These are phyloP conservation scores for Microhierax caerulescens DNA, from an alignment of 2,797 vertebrate genomes.

Conservation along the genomic window DNA sequence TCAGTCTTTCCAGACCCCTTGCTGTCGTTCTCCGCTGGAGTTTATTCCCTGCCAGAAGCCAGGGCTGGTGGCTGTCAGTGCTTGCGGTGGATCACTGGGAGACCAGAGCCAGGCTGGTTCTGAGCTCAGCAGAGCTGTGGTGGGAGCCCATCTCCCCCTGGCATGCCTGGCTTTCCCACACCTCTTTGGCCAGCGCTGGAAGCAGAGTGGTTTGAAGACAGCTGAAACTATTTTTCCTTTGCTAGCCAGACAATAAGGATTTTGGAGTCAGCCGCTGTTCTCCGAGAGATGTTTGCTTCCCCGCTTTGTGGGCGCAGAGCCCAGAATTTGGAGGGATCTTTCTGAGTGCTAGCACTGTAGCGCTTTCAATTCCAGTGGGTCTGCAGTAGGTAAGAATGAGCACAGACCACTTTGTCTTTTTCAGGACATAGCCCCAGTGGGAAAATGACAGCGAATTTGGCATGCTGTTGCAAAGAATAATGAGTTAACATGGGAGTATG, in stretches of 20 bases:
- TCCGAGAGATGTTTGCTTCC: neutral
- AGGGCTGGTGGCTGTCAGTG: neutral
- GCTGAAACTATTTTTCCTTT: neutral
- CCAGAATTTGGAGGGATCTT: neutral
- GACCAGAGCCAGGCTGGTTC: neutral
- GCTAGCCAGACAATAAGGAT: neutral
- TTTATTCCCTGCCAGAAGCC: neutral
- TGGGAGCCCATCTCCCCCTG: neutral
- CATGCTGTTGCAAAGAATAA: slow-evolving; percentile 44
- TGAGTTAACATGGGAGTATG: slow-evolving; percentile 54
- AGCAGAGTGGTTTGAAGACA: neutral
- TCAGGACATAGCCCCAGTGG: slow-evolving; percentile 6
- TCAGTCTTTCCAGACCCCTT: neutral
- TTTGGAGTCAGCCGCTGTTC: neutral
- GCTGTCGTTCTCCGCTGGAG: neutral
- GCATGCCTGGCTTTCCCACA: neutral
- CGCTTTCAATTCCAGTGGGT: neutral
- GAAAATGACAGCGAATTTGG: slow-evolving; percentile 44
- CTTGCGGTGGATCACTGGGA: neutral
- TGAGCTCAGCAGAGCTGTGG: neutral
- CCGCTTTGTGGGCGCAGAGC: neutral
- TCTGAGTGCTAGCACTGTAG: neutral
- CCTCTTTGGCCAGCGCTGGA: fast-evolving
- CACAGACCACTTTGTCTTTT: slow-evolving; percentile 36
- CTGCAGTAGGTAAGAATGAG: slow-evolving; percentile 39